These are phyloP conservation scores for Florisuga fusca DNA, from an alignment of 2,797 vertebrate species.

Conservation along the genomic window DNA sequence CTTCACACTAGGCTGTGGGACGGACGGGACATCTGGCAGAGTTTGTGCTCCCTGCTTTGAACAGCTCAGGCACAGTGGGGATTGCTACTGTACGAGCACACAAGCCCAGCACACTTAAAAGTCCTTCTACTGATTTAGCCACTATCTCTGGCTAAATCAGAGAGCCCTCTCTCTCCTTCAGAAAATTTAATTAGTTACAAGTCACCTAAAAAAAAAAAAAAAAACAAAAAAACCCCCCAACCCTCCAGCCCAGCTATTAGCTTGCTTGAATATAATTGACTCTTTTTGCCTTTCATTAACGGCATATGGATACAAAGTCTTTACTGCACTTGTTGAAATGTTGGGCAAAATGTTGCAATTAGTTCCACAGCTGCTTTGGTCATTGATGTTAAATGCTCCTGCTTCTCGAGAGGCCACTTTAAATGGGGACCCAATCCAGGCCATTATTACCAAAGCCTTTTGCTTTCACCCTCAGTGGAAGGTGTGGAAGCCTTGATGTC, in stretches of 20 bases:
- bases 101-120: neutral
- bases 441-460: neutral
- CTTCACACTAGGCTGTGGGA: neutral
- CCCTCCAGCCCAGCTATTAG: neutral
- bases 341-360: constrained; percentile 10
- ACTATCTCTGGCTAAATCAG: neutral
- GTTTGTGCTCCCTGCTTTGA: constrained; percentile 8
- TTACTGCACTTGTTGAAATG: neutral
- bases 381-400: neutral
- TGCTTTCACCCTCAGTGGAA: neutral
- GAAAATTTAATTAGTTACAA: neutral
- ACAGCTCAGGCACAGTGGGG: neutral
- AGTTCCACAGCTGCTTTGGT: constrained; percentile 45
- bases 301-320: neutral
- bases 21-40: neutral
- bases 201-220: neutral
- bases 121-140: neutral
- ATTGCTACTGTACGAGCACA: neutral
- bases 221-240: too few species aligned
- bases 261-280: neutral
- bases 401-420: constrained; percentile 23
- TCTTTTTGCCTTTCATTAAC: neutral
- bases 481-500: neutral
- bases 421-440: constrained; percentile 13
- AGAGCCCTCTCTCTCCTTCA: neutral